These are phyloP conservation scores for Spondyliosoma cantharus DNA, from an alignment of 2,797 vertebrate genomes.

Conservation along the genomic window DNA sequence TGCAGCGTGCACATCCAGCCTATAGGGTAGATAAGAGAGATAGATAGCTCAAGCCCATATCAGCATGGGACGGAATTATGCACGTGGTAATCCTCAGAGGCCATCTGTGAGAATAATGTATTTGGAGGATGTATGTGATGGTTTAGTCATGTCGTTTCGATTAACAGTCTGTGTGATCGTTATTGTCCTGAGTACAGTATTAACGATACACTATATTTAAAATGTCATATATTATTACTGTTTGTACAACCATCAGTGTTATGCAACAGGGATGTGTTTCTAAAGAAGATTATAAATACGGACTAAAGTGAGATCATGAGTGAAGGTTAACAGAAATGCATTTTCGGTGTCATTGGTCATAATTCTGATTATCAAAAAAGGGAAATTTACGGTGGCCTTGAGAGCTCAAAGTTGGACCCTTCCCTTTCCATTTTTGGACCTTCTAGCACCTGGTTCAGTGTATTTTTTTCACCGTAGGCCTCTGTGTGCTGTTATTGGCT, in stretches of 20 bases:
- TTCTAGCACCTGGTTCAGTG: too few relatives aligned
- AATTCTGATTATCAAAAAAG: neutral
- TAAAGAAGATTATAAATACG: neutral
- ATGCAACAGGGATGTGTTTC: neutral
- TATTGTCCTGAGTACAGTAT: neutral
- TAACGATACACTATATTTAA: neutral
- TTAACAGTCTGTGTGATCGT: conserved; percentile 5
- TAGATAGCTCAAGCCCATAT: conserved; percentile 31
- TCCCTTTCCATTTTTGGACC: too few relatives aligned
- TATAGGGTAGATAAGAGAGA: conserved; percentile 19
- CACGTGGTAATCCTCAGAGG: conserved; percentile 50
- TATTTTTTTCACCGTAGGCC: too few relatives aligned
- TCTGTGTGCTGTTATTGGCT: too few relatives aligned
- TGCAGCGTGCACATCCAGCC: conserved; percentile 1
- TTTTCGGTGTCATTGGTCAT: neutral
- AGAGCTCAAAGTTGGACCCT: too few relatives aligned
- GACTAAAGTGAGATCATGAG: neutral
- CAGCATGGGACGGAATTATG: conserved; percentile 48
- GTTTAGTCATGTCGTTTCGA: neutral
- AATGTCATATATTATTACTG: neutral
- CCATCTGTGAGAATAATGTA: conserved; percentile 58
- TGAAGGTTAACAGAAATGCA: neutral
- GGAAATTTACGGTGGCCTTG: neutral
- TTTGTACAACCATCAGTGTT: too few relatives aligned
- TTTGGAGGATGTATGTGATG: conserved; percentile 15